Conservation (phyloP, 1,140 invertebrate species). For the Bactericera cockerelli region DNA sequence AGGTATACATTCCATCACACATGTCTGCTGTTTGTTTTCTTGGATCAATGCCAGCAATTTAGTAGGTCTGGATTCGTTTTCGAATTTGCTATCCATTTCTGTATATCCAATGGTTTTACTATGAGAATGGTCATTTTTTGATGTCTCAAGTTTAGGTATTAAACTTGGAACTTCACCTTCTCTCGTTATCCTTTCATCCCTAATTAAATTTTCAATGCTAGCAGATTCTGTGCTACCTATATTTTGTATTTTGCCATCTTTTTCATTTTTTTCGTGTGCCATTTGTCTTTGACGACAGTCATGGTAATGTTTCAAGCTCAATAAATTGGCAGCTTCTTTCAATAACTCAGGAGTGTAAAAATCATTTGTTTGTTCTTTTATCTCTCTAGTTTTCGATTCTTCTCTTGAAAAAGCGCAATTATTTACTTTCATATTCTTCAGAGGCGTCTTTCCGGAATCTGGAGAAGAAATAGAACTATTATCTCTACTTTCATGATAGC, state of each 20-base stretch:
- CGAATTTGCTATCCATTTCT: constrained; percentile 7
- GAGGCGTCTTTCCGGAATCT: constrained; percentile 36
- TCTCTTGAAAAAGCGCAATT: no score
- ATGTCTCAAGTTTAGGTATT: no score
- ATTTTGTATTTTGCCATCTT: no score
- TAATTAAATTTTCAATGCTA: no score
- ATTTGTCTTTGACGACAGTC: constrained; percentile 9
- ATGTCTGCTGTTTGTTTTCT: constrained; percentile 1
- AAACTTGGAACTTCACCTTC: no score
- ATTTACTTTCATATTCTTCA: no score
- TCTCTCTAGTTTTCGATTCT: constrained; percentile 16
- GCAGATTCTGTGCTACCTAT: no score
- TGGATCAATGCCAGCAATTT: constrained; percentile 7
- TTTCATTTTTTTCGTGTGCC: constrained; percentile 19
- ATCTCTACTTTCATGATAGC: constrained; percentile 39
- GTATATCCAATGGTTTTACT: background rate
- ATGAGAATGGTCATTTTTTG: no score
- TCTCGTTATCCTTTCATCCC: no score
- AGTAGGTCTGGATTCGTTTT: background rate
- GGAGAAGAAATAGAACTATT: constrained; percentile 45
- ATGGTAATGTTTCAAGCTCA: constrained; percentile 7
- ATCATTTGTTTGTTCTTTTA: constrained; percentile 34
- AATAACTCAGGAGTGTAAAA: constrained; percentile 13
- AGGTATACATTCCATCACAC: constrained; percentile 1
- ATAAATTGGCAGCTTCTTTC: constrained; percentile 12